Percentiles rank a stretch among this genome's conserved stretches.
Evolutionary conservation across 2,113 vertebrate genomes (phyloP).

Genomic region (Callionymus lyra): DNA sequence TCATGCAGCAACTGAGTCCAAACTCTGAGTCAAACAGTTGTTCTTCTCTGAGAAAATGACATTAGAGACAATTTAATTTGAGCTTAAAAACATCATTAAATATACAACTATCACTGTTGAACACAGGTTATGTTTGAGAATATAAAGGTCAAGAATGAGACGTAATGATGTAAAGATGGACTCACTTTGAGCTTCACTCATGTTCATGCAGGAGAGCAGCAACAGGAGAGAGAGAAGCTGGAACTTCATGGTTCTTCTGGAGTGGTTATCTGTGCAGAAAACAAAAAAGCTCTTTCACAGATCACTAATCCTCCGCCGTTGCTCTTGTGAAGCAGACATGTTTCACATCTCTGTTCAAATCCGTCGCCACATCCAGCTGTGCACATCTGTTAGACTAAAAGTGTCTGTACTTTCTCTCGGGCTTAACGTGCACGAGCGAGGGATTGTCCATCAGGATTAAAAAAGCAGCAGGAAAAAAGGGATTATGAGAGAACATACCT

Average conservation of each 20-base stretch:
- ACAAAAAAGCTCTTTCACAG: background rate
- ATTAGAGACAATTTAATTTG: no score
- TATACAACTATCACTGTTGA: no score
- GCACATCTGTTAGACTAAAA: conserved; percentile 18
- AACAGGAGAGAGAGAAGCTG: conserved; percentile 45
- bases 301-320: background rate
- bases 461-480: background rate
- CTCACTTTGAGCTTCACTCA: conserved; percentile 65
- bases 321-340: background rate
- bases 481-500: no score
- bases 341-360: conserved; percentile 8
- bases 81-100: no score
- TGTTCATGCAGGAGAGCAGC: conserved; percentile 53
- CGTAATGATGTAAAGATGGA: no score
- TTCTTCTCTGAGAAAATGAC: no score
- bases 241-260: conserved; percentile 54
- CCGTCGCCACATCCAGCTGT: conserved; percentile 13
- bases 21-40: no score
- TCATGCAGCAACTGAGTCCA: no score
- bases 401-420: background rate
- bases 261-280: conserved; percentile 21
- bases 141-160: no score
- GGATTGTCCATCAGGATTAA: background rate
- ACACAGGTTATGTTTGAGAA: no score
- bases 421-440: no score